Evolutionary conservation across 2,797 vertebrate species (phyloP).

Genomic region (Perodicticus potto): DNA sequence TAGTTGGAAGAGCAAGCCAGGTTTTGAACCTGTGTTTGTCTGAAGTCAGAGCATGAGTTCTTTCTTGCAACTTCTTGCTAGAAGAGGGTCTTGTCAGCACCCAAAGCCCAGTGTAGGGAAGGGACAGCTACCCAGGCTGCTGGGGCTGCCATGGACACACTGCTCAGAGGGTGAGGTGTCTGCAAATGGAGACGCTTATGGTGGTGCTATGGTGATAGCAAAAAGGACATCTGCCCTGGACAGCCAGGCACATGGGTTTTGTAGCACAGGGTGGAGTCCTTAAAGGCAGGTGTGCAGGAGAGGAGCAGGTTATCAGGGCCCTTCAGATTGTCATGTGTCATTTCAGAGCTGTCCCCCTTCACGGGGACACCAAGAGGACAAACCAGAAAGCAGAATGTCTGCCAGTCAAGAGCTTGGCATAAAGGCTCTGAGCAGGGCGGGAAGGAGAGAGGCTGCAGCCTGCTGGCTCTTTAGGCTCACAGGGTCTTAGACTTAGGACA

Average conservation of each 20-base stretch:
- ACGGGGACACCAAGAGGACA: neutral
- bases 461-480: neutral
- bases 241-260: neutral
- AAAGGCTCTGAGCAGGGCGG: neutral
- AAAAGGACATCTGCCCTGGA: neutral
- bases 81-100: fast-evolving
- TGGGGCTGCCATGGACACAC: neutral
- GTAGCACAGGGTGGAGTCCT: neutral
- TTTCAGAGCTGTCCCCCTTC: neutral
- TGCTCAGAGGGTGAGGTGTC: neutral
- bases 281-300: neutral
- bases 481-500: neutral
- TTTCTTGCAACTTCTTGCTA: fast-evolving
- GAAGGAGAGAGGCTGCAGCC: neutral
- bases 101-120: neutral
- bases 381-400: neutral
- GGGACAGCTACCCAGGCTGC: fast-evolving
- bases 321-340: neutral
- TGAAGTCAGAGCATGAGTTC: neutral
- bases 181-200: neutral
- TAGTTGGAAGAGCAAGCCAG: neutral
- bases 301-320: neutral
- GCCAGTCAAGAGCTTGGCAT: neutral
- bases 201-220: fast-evolving
- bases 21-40: neutral